Evolutionary conservation across 2,888 invertebrate species (phyloP), one percentile per base, ranked within the genome.

Genomic region (Operophtera brumata): DNA sequence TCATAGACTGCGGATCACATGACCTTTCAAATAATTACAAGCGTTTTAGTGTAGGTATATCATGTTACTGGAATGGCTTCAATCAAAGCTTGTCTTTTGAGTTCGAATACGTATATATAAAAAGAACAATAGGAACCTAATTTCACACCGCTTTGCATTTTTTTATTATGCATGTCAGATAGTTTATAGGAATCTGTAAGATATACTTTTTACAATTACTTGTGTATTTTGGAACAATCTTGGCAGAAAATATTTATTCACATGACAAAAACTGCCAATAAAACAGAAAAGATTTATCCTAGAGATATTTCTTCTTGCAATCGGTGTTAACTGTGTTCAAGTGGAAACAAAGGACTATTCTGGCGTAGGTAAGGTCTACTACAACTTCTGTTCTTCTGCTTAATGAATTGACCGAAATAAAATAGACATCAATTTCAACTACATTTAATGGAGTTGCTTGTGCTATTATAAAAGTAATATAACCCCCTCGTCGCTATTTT

Each of bases 121-220:
- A 76, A 69, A 63, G 68, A 78, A 76, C 64, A 65, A 73, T 78
- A 76, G 77, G 67, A 78, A 58, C 47, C 57, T 57, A 75, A 79
- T 61, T 76, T 75, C 79, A 82, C 87, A 89, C 87, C 77, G 90
- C 90, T 90, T 90, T 84, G 90, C 90, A 87, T 86, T 87, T 82
- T 49, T 88, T 81, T 82, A 84, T 80, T 85, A 80, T 90, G 90
- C 90, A 90, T 90, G 90, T 82, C 76, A 82, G 82, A 78, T 86
- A 88, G 87, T 67, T 77, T 70, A 79, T 86, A 86, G 86, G 87
- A 80, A 70, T 79, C 69, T 84, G 82, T 84, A 84, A 80, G 73
- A 81, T 83, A 65, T 57, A 45, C 37, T 57, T 62, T 69, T 64
- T 66, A 42, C 52, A 47, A 45, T 42, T 62, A 64, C 58, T 55